phyloP scores from a whole-genome alignment of 1,140 invertebrate species.

The Habropoda laboriosa region DNA sequence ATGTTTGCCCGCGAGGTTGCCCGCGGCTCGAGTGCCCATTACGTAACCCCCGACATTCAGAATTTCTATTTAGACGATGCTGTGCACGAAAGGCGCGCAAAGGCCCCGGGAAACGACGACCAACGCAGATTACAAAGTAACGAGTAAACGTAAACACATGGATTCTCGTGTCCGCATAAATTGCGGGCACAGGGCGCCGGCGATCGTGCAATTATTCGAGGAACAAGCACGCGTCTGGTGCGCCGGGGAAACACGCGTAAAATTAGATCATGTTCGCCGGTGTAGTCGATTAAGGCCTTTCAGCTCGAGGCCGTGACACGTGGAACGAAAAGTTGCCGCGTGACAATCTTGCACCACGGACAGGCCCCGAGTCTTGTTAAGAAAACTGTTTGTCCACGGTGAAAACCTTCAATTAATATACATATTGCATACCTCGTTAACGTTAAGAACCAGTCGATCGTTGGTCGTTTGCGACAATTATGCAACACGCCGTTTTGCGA shows the following conservation, averaged over 20 bases:
- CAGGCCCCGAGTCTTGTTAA: conserved; percentile 26
- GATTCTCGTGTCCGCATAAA: conserved; percentile 19
- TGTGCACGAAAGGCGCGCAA: background rate
- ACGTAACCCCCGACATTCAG: conserved; percentile 19
- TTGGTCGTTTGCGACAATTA: conserved; percentile 19
- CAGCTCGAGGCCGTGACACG: background rate
- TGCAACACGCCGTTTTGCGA: conserved; percentile 21
- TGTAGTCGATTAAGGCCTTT: conserved; percentile 18
- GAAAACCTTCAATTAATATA: conserved; percentile 55
- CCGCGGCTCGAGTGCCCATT: conserved; percentile 8
- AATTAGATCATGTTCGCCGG: conserved; percentile 21
- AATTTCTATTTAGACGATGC: conserved; percentile 45
- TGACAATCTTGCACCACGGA: background rate
- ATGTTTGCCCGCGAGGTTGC: background rate
- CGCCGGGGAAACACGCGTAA: background rate
- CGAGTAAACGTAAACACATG: conserved; percentile 25
- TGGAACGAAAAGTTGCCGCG: background rate
- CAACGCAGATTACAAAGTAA: conserved; percentile 28
- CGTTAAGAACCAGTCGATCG: background rate
- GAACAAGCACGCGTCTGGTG: background rate
- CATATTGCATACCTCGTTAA: conserved; percentile 52
- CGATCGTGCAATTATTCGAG: conserved; percentile 13
- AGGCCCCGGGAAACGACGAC: background rate
- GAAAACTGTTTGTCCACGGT: conserved; percentile 23
- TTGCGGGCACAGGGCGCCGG: background rate